A percentile compares a stretch with the other conserved stretches of the same genome.
Evolutionary conservation across 2,888 invertebrate genomes (phyloP).

Genomic region (Dryomyza anilis): DNA sequence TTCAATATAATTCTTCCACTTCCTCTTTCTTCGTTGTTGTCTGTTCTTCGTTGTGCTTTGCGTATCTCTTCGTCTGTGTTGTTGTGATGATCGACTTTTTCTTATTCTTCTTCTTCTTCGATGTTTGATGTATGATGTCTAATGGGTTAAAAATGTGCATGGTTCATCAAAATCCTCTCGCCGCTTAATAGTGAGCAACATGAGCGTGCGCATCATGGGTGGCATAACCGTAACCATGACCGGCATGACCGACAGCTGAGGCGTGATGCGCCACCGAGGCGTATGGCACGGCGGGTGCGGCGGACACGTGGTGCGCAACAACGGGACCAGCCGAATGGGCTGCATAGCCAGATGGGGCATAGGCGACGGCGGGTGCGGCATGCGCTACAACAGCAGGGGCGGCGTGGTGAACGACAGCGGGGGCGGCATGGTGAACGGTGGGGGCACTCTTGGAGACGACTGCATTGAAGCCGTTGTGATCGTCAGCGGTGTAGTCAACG

Average conservation of each 20-base stretch:
- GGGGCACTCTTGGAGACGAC: slow-evolving; percentile 61
- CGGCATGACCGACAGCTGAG: slow-evolving; percentile 43
- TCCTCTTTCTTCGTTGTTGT: not conserved
- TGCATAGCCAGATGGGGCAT: slow-evolving; percentile 42
- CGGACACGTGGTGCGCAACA: slow-evolving; percentile 52
- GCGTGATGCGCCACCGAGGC: slow-evolving; percentile 53
- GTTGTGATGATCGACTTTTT: too few relatives aligned
- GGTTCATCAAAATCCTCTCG: slow-evolving; percentile 34
- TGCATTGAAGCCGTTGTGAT: slow-evolving; percentile 62
- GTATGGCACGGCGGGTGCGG: slow-evolving; percentile 52
- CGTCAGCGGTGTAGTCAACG: slow-evolving; percentile 62
- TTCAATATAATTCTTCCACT: too few relatives aligned
- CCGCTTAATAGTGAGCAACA: slow-evolving; percentile 54
- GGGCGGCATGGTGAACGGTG: slow-evolving; percentile 49
- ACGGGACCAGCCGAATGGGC: slow-evolving; percentile 47
- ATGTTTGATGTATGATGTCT: not conserved
- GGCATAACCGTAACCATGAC: slow-evolving; percentile 53
- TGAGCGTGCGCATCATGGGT: slow-evolving; percentile 53
- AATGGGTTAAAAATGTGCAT: slow-evolving; percentile 11
- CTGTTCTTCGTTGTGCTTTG: not conserved
- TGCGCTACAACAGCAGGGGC: slow-evolving; percentile 48
- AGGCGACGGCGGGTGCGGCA: slow-evolving; percentile 37
- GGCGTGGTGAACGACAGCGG: slow-evolving; percentile 43
- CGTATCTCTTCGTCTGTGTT: too few relatives aligned
- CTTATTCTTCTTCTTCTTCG: not conserved